Conservation (phyloP, 2,113 vertebrate species). For the Dipodomys stephensi region DNA sequence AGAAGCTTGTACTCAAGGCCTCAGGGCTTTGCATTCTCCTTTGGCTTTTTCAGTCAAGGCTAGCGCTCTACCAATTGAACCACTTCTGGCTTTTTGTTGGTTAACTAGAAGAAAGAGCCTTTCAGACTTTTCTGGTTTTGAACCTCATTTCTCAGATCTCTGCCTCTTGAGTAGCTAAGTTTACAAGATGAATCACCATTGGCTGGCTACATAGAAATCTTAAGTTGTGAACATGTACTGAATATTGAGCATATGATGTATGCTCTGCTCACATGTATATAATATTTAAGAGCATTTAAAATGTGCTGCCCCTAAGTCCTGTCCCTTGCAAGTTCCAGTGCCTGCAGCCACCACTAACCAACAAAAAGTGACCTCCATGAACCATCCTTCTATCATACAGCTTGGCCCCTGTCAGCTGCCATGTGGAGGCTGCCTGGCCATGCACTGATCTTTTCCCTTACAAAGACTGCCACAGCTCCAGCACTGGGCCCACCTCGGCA, state of each 20-base stretch:
- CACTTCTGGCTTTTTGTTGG: no score
- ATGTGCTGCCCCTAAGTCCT: not conserved
- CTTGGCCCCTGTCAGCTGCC: not conserved
- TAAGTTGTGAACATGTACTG: not conserved
- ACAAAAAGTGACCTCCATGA: not conserved
- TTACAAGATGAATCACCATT: no score
- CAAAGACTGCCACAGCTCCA: not conserved
- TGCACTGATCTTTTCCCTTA: not conserved
- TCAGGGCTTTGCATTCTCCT: no score
- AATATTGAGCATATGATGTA: not conserved
- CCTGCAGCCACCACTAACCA: not conserved
- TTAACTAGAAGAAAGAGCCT: no score
- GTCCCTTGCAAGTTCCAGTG: not conserved
- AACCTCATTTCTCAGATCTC: no score
- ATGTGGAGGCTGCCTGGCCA: rapidly evolving
- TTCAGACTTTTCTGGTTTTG: no score
- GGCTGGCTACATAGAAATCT: not conserved
- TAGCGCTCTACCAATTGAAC: not conserved
- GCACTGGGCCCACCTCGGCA: not conserved
- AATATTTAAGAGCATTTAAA: not conserved
- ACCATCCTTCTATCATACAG: not conserved
- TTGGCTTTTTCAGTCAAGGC: no score
- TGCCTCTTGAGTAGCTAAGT: no score
- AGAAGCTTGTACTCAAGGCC: no score
- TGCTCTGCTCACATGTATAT: not conserved